Evolutionary conservation across 2,888 invertebrate genomes (phyloP), one percentile per base, ranked within the genome.

Genomic region (Sinhomidia bicolor): DNA sequence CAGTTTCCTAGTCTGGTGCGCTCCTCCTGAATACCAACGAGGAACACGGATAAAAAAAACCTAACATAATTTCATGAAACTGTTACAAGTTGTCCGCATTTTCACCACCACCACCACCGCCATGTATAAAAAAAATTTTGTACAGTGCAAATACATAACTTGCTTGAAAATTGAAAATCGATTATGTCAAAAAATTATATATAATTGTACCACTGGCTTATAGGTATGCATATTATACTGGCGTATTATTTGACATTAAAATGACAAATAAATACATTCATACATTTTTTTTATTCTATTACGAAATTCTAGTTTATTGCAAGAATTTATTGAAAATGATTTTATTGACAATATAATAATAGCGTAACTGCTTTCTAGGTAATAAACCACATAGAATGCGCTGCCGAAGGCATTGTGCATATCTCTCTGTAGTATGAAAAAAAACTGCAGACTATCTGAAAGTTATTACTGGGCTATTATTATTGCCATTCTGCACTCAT

Each of bases 371-470:
- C 29, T 60, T 23, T 60, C 3, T 17, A 17, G 32, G 17, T 10
- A 32, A 36, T 65, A 44, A 71, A 71, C 41, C 47, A 74, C 74
- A 57, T n/a, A 71, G 44, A 44, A 6, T 44, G 44, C 14, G 44
- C 74, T 74, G 47, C 29, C 74, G 47, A 47, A 20, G 44, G 10
- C 20, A 10, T 41, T 32, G n/a, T 14, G 36, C 17, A 71, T 7
- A n/a, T 20, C 47, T 44, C 41, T 65, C 32, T 9, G 20, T 71
- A 23, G n/a, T 47, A 74, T 23, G n/a, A n/a, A n/a, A n/a, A 74
- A 74, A 71, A 74, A 74, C 47, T 74, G 74, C 74, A 74, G 26
- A n/a, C n/a, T 74, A 14, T 74, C 74, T 47, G 47, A 44, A 47
- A 47, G 10, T 74, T 51, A 74, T 23, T 47, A 29, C 68, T 41